Conservation (phyloP, 2,888 invertebrate species). For the Lepeophtheirus nordmannii region DNA sequence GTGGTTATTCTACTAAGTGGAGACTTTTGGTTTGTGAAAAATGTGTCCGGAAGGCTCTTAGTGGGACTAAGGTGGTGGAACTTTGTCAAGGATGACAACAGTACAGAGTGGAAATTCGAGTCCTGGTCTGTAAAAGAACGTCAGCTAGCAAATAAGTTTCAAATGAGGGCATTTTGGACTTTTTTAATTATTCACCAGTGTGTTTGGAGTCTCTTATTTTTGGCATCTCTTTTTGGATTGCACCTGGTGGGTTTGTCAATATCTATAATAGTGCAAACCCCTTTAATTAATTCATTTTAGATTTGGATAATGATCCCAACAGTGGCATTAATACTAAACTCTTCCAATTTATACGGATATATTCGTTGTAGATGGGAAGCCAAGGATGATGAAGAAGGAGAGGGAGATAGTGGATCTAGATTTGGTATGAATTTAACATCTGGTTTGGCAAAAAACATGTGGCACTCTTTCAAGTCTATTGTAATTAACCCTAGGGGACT, state of each 20-base stretch:
- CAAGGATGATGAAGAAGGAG: not conserved
- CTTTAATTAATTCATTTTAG: not conserved
- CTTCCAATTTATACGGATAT: conserved; percentile 10
- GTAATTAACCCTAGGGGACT: not conserved
- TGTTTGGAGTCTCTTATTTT: conserved; percentile 1
- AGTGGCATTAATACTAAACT: conserved; percentile 13
- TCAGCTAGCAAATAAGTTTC: not conserved
- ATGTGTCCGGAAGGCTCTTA: conserved; percentile 18
- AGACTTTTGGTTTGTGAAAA: conserved; percentile 22
- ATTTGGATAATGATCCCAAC: conserved; percentile 10
- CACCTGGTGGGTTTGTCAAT: not conserved
- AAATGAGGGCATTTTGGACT: not conserved
- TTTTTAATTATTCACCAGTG: not conserved
- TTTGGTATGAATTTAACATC: not conserved
- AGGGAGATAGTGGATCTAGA: not conserved
- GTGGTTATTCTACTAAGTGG: conserved; percentile 3
- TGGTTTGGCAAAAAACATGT: not conserved
- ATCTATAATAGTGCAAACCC: not conserved
- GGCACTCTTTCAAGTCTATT: not conserved
- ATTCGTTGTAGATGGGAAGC: conserved; percentile 13
- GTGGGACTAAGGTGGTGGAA: conserved; percentile 20
- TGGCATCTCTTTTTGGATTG: conserved; percentile 2
- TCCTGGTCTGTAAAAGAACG: conserved; percentile 8
- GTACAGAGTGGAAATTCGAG: conserved; percentile 13
- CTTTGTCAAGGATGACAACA: not conserved